Evolutionary conservation across 2,113 vertebrate species (phyloP), one percentile per base, ranked within the genome.

Genomic region (Pachycephala philippinensis): DNA sequence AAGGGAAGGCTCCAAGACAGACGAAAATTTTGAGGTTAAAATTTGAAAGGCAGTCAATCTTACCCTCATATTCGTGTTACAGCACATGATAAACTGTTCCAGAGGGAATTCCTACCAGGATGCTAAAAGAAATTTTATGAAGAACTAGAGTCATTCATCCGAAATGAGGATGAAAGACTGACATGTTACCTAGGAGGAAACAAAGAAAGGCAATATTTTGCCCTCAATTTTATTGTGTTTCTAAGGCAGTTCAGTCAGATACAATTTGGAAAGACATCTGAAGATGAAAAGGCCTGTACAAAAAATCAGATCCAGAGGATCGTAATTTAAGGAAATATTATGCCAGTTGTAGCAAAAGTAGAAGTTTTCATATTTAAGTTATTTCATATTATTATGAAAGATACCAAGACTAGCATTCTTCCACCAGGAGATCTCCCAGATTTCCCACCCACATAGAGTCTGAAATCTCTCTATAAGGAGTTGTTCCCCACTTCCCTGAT

Each of bases 11-110:
- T 95, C 81, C 72, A 95, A 90, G 87, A 87, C 71, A 94, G 84
- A 44, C 0, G 3, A 93, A 95, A 88, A 94, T 44, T 70, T 87
- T 90, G 91, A 96, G 91, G 92, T 96, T 86, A 95, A 75, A 72
- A 79, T 81, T 90, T 93, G 93, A 93, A 95, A 96, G 86, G 79
- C 94, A 95, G 85, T 94, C 71, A 94, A 92, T 93, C 79, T 72
- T 92, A 57, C 28, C 64, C 80, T 74, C 87, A 50, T 92, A 89
- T 71, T 93, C 77, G 6, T 69, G 74, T 87, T 95, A 92, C 75
- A 88, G 85, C 69, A 47, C 80, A 87, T 74, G 88, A 97, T 89
- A 86, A 96, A 92, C 61, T 86, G 78, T 90, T 84, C 96, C 91
- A 89, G 18, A 57, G 60, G 75, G 92, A 68, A 76, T 95, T 96